Evolutionary conservation across 2,888 invertebrate genomes (phyloP).

Genomic region (Choristoneura rosaceana): DNA sequence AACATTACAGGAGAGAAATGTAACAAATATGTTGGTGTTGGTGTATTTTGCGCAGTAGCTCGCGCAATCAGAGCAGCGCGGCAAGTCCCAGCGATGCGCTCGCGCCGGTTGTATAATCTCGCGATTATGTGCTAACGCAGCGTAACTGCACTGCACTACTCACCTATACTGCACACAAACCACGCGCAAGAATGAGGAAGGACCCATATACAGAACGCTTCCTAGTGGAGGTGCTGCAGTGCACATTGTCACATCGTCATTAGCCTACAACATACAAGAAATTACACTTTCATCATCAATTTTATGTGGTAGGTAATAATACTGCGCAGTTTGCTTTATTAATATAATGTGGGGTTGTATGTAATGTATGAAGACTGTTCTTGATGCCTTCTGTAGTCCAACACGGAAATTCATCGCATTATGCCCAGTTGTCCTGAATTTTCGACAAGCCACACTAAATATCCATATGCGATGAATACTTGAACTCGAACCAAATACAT

Average conservation of each 20-base stretch:
- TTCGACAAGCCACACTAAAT: slow-evolving; percentile 48
- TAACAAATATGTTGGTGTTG: slow-evolving; percentile 45
- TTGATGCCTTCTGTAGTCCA: slow-evolving; percentile 46
- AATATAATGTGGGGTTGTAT: slow-evolving; percentile 35
- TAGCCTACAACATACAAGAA: not conserved
- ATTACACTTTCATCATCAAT: not conserved
- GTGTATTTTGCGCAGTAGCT: slow-evolving; percentile 56
- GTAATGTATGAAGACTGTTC: slow-evolving; percentile 1
- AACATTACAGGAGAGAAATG: slow-evolving; percentile 53
- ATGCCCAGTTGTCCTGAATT: slow-evolving; percentile 60
- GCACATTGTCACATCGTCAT: slow-evolving; percentile 20
- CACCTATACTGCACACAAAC: slow-evolving; percentile 61
- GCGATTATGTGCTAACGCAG: slow-evolving; percentile 54
- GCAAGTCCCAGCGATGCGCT: slow-evolving; percentile 52
- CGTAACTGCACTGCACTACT: slow-evolving; percentile 69
- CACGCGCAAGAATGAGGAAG: slow-evolving; percentile 77
- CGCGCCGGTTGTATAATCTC: slow-evolving; percentile 65
- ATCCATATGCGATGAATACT: slow-evolving; percentile 63
- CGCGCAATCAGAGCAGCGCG: slow-evolving; percentile 76
- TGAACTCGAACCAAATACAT: slow-evolving; percentile 77
- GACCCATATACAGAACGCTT: slow-evolving; percentile 61
- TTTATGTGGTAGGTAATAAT: too few species aligned
- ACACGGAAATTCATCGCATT: slow-evolving; percentile 47
- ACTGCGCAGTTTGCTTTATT: slow-evolving; percentile 32
- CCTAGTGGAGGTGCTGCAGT: slow-evolving; percentile 58